Conservation (phyloP, 2,888 invertebrate species). For the Zygaena filipendulae region DNA sequence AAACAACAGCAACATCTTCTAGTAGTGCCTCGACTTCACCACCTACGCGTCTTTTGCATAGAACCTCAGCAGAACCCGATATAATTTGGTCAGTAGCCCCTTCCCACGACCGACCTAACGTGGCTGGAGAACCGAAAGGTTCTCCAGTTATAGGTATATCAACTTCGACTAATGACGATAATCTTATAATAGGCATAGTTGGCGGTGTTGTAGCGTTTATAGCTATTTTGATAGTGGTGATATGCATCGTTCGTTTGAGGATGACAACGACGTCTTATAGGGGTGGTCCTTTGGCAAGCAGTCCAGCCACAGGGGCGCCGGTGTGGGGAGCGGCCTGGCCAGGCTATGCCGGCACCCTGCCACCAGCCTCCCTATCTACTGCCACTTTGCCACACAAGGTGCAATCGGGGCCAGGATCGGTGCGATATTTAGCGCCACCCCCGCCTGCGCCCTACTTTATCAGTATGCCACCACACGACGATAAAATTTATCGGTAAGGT, state of each 20-base stretch:
- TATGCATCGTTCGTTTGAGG: slow-evolving; percentile 84
- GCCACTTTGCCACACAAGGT: slow-evolving; percentile 77
- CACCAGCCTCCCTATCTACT: slow-evolving; percentile 67
- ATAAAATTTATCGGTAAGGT: slow-evolving; percentile 72
- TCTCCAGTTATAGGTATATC: slow-evolving; percentile 65
- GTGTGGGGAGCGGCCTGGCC: slow-evolving; percentile 67
- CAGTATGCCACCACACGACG: slow-evolving; percentile 70
- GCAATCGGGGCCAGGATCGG: slow-evolving; percentile 60
- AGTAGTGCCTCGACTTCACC: slow-evolving; percentile 49
- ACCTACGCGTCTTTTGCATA: slow-evolving; percentile 64
- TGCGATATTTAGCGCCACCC: slow-evolving; percentile 69
- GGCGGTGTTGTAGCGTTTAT: slow-evolving; percentile 94
- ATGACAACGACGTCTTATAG: slow-evolving; percentile 76
- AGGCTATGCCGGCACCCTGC: slow-evolving; percentile 70
- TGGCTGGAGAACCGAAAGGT: slow-evolving; percentile 69
- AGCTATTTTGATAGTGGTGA: slow-evolving; percentile 87
- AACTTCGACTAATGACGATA: slow-evolving; percentile 85
- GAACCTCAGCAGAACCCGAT: slow-evolving; percentile 81
- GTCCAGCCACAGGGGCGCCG: slow-evolving; percentile 70
- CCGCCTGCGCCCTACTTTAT: slow-evolving; percentile 75
- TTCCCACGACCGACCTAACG: slow-evolving; percentile 68
- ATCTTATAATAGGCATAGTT: slow-evolving; percentile 94
- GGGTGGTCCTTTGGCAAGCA: slow-evolving; percentile 74
- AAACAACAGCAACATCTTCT: slow-evolving; percentile 56
- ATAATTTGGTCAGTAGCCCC: slow-evolving; percentile 92